phyloP scores from a whole-genome alignment of 1,140 invertebrate species.

The Drosophila chauvacae region DNA sequence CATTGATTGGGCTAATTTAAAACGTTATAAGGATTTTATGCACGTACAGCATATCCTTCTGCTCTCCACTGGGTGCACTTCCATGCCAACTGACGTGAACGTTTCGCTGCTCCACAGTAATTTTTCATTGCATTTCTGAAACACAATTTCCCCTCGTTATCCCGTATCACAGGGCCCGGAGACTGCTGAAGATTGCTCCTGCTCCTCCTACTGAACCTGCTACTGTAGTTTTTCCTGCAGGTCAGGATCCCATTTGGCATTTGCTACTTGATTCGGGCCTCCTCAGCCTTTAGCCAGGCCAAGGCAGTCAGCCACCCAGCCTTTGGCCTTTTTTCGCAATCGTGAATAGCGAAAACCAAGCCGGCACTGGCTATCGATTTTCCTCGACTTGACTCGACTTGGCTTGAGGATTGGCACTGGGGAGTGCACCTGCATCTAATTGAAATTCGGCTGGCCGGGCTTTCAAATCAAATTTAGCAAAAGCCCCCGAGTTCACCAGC shows the following conservation, averaged over 20 bases:
- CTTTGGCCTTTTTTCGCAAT: constrained; percentile 45
- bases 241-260: constrained; percentile 62
- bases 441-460: constrained; percentile 48
- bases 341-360: constrained; percentile 27
- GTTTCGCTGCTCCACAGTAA: constrained; percentile 23
- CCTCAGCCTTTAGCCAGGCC: constrained; percentile 35
- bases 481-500: constrained; percentile 33
- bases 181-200: constrained; percentile 14
- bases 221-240: constrained; percentile 4
- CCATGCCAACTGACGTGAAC: constrained; percentile 7
- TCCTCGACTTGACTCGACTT: constrained; percentile 37
- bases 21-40: background rate
- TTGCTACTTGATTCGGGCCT: constrained; percentile 64
- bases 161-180: constrained; percentile 42
- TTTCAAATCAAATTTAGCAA: constrained; percentile 72
- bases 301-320: constrained; percentile 10
- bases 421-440: constrained; percentile 50
- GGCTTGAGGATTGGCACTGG: constrained; percentile 21
- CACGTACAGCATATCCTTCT: constrained; percentile 9
- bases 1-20: constrained; percentile 26
- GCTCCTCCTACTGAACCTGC: background rate
- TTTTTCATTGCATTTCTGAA: constrained; percentile 47
- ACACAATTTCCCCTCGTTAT: constrained; percentile 38
- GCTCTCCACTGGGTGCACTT: constrained; percentile 7
- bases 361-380: constrained; percentile 61